Percentiles rank a stretch among this genome's conserved stretches.
phyloP scores from a whole-genome alignment of 2,797 vertebrate species.

The Capromys pilorides region DNA sequence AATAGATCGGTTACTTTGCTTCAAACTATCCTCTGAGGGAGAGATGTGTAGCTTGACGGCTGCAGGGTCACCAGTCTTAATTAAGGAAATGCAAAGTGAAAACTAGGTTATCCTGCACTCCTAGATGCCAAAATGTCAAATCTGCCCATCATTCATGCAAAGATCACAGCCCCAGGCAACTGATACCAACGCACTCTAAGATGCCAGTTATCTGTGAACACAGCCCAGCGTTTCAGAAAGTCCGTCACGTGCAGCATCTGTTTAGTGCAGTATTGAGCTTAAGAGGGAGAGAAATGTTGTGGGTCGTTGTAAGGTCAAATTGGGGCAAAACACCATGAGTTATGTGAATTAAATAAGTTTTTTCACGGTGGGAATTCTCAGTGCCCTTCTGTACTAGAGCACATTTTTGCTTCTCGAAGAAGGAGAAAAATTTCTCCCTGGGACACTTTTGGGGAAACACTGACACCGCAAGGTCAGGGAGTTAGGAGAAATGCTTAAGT shows the following conservation, averaged over 20 bases:
- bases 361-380: neutral
- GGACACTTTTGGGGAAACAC: neutral
- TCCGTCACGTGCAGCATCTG: neutral
- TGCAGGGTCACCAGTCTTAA: neutral
- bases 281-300: neutral
- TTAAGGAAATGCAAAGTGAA: constrained; percentile 29
- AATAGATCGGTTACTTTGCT: neutral
- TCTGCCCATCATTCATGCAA: constrained; percentile 1
- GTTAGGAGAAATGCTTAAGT: neutral
- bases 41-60: neutral
- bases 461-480: neutral
- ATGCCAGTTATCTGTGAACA: neutral
- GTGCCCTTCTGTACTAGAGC: neutral
- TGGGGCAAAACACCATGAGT: neutral
- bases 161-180: constrained; percentile 11
- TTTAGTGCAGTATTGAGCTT: neutral
- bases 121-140: constrained; percentile 26
- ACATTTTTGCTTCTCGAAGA: neutral
- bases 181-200: neutral
- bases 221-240: neutral
- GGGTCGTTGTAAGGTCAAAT: constrained; percentile 42
- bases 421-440: neutral
- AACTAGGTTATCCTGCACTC: neutral
- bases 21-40: neutral
- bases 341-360: neutral